Conservation (phyloP, 2,113 vertebrate genomes). For the Podarcis raffonei region DNA sequence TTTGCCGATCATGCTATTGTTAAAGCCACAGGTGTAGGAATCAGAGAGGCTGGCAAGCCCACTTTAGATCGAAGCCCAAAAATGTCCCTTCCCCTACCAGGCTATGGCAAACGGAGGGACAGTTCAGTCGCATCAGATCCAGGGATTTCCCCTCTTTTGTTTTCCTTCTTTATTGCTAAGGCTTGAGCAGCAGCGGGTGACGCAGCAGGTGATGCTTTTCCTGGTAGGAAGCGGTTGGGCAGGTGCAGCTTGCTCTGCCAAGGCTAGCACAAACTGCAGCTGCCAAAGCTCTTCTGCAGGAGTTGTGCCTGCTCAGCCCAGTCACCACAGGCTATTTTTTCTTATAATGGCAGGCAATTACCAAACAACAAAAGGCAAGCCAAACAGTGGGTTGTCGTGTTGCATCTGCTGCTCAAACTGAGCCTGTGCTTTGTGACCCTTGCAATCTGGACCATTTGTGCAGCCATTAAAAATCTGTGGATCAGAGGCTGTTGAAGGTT, state of each 20-base stretch:
- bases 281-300: not conserved
- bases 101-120: not conserved
- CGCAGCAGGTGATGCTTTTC: not conserved
- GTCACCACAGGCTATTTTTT: conserved; percentile 2
- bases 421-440: not conserved
- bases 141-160: not conserved
- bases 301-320: not conserved
- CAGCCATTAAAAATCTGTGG: not conserved
- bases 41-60: not conserved
- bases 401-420: not conserved
- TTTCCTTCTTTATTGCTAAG: too few relatives aligned
- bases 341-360: conserved; percentile 5
- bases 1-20: not conserved
- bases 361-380: conserved; percentile 11
- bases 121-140: not conserved
- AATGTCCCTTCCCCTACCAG: not conserved
- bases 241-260: not conserved
- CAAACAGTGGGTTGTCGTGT: not conserved
- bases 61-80: not conserved
- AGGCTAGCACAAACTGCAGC: not conserved
- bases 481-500: not conserved
- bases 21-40: not conserved
- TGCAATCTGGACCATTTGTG: not conserved
- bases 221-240: not conserved
- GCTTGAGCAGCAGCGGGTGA: not conserved